phyloP scores from a whole-genome alignment of 2,888 invertebrate species.

The Helleia helle region DNA sequence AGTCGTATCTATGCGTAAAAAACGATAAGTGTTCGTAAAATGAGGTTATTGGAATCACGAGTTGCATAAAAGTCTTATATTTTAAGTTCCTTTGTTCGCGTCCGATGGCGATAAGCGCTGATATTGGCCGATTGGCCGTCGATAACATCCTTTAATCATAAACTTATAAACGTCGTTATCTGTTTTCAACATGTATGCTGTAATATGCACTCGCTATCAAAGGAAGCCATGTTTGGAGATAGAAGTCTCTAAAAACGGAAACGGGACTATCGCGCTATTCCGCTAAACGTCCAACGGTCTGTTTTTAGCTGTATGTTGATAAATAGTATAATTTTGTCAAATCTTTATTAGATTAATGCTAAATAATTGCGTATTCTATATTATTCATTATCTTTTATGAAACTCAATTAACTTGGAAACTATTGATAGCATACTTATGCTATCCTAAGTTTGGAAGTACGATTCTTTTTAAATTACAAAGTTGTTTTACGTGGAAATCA shows the following conservation, averaged over 20 bases:
- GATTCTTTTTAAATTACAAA: too few species aligned
- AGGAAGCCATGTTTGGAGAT: background rate
- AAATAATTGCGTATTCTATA: too few species aligned
- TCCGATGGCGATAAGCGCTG: slow-evolving; percentile 39
- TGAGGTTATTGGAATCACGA: background rate
- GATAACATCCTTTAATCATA: slow-evolving; percentile 39
- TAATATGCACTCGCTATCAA: slow-evolving; percentile 7
- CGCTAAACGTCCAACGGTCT: background rate
- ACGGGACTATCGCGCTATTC: background rate
- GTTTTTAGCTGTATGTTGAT: too few species aligned
- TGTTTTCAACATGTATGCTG: slow-evolving; percentile 14
- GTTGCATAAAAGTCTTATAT: slow-evolving; percentile 5
- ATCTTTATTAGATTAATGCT: too few species aligned
- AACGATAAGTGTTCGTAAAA: background rate
- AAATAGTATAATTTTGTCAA: too few species aligned
- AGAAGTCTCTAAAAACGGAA: background rate
- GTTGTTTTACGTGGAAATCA: too few species aligned
- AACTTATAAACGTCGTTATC: slow-evolving; percentile 37
- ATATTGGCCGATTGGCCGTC: slow-evolving; percentile 28
- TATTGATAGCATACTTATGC: too few species aligned
- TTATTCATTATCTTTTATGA: too few species aligned
- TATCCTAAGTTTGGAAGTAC: too few species aligned
- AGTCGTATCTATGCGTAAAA: background rate
- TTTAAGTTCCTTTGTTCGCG: slow-evolving; percentile 22
- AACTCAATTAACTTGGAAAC: too few species aligned